Percentiles rank a stretch among this genome's conserved stretches.
phyloP scores from a whole-genome alignment of 2,797 vertebrate genomes.

The Pristis pectinata region DNA sequence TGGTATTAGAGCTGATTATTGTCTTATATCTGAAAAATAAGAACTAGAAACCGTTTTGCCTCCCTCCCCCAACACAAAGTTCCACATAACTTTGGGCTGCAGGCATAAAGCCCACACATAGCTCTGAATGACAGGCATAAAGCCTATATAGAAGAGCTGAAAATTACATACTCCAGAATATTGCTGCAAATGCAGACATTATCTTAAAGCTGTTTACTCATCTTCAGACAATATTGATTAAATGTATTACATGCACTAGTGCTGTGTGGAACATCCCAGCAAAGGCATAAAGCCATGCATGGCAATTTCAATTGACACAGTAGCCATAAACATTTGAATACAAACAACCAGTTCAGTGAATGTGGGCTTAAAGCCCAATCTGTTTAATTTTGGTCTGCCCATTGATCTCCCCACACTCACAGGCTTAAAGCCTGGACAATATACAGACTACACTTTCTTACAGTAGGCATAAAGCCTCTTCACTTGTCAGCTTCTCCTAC shows the following conservation, averaged over 20 bases:
- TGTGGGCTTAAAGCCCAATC: too few relatives aligned
- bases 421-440: background rate
- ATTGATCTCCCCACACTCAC: background rate
- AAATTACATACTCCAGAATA: background rate
- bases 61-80: background rate
- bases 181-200: too few relatives aligned
- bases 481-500: background rate
- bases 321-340: too few relatives aligned
- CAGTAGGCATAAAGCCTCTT: background rate
- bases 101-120: background rate
- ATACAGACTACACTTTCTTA: background rate
- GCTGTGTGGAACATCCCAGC: background rate
- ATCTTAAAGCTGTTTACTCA: background rate
- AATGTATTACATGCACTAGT: background rate
- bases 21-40: constrained; percentile 2
- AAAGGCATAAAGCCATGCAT: background rate
- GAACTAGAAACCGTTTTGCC: constrained; percentile 26
- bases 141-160: background rate
- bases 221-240: background rate
- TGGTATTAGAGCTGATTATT: background rate
- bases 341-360: too few relatives aligned
- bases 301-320: too few relatives aligned
- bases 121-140: background rate
- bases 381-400: too few relatives aligned
- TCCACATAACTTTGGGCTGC: background rate